Percentiles rank a stretch among this genome's conserved stretches.
These are phyloP conservation scores for Nymphalis urticae DNA, from an alignment of 2,888 invertebrate species.

Conservation along the genomic window DNA sequence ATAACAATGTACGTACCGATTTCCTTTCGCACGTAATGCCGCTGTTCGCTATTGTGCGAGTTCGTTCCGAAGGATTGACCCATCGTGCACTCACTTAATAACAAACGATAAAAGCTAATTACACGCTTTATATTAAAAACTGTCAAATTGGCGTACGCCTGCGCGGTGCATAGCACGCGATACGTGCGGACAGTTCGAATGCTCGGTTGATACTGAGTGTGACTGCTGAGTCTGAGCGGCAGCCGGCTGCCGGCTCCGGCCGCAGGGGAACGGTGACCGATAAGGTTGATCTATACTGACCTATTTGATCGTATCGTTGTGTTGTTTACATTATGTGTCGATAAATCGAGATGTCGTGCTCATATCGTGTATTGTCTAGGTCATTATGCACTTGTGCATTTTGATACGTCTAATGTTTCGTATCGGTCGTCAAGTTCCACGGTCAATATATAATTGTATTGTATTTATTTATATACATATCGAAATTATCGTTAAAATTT, in stretches of 20 bases:
- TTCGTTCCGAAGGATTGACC: constrained; percentile 78
- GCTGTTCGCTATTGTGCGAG: constrained; percentile 70
- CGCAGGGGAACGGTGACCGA: constrained; percentile 47
- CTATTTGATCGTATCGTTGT: constrained; percentile 39
- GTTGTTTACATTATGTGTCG: constrained; percentile 37
- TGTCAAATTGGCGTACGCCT: constrained; percentile 50
- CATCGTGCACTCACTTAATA: constrained; percentile 62
- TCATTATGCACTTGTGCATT: constrained; percentile 4
- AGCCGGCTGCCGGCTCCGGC: constrained; percentile 18
- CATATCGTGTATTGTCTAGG: constrained; percentile 18
- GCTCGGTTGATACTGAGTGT: constrained; percentile 34
- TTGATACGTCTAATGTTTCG: neutral
- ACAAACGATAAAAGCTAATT: constrained; percentile 59
- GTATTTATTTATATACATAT: too few relatives aligned
- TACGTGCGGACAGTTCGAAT: constrained; percentile 40
- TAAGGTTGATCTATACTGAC: constrained; percentile 44
- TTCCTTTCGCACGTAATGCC: constrained; percentile 74
- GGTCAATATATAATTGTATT: neutral
- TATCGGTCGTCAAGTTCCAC: neutral
- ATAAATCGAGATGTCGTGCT: constrained; percentile 25
- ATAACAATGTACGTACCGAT: constrained; percentile 58
- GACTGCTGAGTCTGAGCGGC: constrained; percentile 37
- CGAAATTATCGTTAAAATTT: too few relatives aligned
- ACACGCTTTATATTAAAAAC: constrained; percentile 40
- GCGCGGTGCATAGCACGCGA: constrained; percentile 50